phyloP scores from a whole-genome alignment of 2,888 invertebrate species.

The Clusia tigrina region DNA sequence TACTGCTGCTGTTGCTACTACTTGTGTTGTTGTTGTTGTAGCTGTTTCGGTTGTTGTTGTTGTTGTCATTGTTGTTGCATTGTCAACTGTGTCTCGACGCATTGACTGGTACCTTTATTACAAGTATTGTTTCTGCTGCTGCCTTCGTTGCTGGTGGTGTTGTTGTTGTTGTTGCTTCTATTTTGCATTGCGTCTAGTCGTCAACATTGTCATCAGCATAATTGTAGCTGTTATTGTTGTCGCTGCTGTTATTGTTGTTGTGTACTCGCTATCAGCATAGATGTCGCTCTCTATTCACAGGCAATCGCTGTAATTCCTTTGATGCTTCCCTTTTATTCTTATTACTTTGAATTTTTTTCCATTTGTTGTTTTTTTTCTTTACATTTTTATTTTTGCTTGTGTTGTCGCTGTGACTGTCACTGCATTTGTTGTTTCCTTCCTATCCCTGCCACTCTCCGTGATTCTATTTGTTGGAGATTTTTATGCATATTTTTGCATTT shows the following conservation, averaged over 20 bases:
- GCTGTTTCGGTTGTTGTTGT: not conserved
- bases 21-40: not conserved
- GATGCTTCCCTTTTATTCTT: not conserved
- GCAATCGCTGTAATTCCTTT: not conserved
- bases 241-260: conserved; percentile 18
- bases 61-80: not conserved
- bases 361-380: not conserved
- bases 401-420: not conserved
- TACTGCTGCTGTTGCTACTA: not conserved
- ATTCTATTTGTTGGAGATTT: not conserved
- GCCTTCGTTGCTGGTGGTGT: conserved; percentile 28
- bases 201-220: not conserved
- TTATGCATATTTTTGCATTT: no score
- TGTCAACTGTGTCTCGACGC: conserved; percentile 7
- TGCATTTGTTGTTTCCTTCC: not conserved
- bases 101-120: conserved; percentile 19
- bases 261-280: conserved; percentile 5
- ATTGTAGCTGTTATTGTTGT: not conserved
- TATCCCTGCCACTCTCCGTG: no score
- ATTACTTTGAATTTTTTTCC: no score
- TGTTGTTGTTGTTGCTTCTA: conserved; percentile 3
- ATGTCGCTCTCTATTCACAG: not conserved
- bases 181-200: conserved; percentile 1
- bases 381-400: not conserved
- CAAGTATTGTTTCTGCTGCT: conserved; percentile 20